Evolutionary conservation across 2,113 vertebrate genomes (phyloP).

Genomic region (Thunnus thynnus): DNA sequence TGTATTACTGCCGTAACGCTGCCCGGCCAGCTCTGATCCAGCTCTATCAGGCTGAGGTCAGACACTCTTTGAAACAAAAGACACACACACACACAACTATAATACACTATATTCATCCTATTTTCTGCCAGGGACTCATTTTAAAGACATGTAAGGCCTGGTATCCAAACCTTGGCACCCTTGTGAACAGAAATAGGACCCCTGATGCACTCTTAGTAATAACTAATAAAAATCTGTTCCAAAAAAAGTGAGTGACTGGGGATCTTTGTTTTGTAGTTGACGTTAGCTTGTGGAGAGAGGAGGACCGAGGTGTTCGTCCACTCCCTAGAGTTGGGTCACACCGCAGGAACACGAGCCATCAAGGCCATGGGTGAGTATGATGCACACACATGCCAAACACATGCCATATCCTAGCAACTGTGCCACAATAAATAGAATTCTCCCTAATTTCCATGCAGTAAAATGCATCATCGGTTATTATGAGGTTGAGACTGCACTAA

Average conservation of each 20-base stretch:
- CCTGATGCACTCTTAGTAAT: neutral
- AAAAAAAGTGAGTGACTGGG: neutral
- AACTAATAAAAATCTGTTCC: neutral
- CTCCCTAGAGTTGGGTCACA: slow-evolving; percentile 95
- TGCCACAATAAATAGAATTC: neutral
- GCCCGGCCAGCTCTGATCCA: slow-evolving; percentile 89
- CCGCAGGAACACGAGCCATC: slow-evolving; percentile 92
- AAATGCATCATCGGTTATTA: slow-evolving; percentile 46
- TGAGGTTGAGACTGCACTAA: slow-evolving; percentile 22
- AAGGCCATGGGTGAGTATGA: slow-evolving; percentile 91
- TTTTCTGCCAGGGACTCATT: neutral
- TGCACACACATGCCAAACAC: neutral
- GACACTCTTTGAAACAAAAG: slow-evolving; percentile 31
- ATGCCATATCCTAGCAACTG: slow-evolving; percentile 14
- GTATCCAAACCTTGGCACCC: neutral
- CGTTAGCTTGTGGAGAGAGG: slow-evolving; percentile 90
- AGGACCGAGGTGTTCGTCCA: slow-evolving; percentile 95
- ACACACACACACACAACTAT: neutral
- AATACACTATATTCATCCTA: neutral
- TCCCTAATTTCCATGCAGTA: slow-evolving; percentile 32
- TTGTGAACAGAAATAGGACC: neutral
- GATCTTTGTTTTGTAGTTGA: slow-evolving; percentile 85
- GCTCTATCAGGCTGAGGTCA: slow-evolving; percentile 95
- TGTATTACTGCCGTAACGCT: slow-evolving; percentile 95
- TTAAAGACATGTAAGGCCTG: neutral